These are phyloP conservation scores for Cassiopea andromeda DNA, from an alignment of 30 jellyfish, hydroid and myxozoan species.

Conservation along the genomic window DNA sequence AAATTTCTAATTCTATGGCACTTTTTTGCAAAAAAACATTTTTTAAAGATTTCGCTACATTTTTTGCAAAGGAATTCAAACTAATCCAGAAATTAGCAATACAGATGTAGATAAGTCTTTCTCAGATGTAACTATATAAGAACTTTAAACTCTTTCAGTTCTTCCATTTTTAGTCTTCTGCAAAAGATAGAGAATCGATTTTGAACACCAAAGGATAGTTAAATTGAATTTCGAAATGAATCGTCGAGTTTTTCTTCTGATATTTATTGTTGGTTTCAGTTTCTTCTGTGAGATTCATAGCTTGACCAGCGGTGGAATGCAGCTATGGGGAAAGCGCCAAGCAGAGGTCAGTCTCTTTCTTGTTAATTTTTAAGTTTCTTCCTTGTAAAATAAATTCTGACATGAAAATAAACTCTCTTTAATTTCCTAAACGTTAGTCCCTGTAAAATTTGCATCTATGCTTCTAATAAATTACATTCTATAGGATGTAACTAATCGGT, in stretches of 20 bases:
- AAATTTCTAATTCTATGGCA: background rate
- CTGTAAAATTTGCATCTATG: background rate
- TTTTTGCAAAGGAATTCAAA: background rate
- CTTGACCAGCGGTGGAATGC: conserved; percentile 68
- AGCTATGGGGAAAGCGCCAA: conserved; percentile 71
- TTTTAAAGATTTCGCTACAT: background rate
- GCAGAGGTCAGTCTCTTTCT: conserved; percentile 26
- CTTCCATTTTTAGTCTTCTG: background rate
- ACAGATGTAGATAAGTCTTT: background rate
- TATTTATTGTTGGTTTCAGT: background rate
- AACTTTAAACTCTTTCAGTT: background rate
- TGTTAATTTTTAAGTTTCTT: background rate
- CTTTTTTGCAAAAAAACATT: background rate
- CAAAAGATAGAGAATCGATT: background rate
- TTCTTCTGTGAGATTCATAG: conserved; percentile 8
- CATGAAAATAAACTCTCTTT: background rate
- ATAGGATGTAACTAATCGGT: background rate
- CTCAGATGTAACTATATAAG: background rate
- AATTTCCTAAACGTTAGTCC: background rate
- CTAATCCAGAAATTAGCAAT: background rate
- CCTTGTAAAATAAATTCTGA: background rate
- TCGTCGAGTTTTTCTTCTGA: background rate
- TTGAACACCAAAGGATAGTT: background rate
- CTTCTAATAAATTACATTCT: background rate
- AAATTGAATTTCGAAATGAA: background rate